Percentiles rank a stretch among this genome's conserved stretches.
Conservation (phyloP, 2,113 vertebrate genomes). For the Lepus americanus region DNA sequence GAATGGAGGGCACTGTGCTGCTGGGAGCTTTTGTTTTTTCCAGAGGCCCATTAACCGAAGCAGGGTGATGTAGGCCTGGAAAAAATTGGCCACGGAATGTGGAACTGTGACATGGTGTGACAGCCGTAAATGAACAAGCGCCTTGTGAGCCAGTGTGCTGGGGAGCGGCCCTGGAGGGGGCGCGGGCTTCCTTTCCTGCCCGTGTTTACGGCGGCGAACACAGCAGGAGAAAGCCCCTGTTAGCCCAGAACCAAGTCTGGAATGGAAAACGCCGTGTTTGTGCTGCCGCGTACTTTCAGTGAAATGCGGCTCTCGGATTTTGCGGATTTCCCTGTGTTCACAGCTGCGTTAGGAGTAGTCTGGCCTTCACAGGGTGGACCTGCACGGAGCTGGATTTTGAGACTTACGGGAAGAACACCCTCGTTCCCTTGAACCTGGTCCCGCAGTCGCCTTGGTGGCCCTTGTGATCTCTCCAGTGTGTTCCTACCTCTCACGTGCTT, state of each 20-base stretch:
- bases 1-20: constrained; percentile 18
- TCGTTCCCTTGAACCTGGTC: not conserved
- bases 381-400: not conserved
- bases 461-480: not conserved
- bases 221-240: not conserved
- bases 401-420: not conserved
- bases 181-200: not conserved
- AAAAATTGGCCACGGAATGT: not conserved
- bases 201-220: not conserved
- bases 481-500: not conserved
- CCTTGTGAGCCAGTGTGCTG: not conserved
- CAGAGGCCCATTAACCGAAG: not conserved
- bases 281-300: not conserved
- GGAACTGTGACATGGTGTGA: not conserved
- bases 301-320: not conserved
- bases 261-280: not conserved
- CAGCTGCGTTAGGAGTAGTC: not conserved
- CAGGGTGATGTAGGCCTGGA: not conserved
- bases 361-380: too few species aligned
- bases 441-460: not conserved
- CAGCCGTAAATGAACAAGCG: not conserved
- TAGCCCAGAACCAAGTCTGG: not conserved
- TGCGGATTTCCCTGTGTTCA: not conserved
- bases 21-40: constrained; percentile 41
- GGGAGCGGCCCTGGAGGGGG: not conserved